Evolutionary conservation across 2,797 vertebrate genomes (phyloP).

Genomic region (Typhlichthys eigenmanni): DNA sequence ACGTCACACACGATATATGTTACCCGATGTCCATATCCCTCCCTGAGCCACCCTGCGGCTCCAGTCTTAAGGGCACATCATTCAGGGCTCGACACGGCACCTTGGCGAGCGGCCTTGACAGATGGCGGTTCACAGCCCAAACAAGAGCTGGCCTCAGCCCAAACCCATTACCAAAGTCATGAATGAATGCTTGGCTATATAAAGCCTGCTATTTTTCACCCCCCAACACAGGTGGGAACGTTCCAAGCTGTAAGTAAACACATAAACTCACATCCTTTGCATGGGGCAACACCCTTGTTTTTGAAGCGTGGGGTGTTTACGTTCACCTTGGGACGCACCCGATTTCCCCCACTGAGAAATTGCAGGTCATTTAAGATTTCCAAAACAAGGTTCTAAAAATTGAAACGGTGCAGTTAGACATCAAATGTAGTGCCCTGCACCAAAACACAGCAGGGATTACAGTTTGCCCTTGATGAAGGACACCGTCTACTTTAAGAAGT

Average conservation of each 20-base stretch:
- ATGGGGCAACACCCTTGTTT: conserved; percentile 15
- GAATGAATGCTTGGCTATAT: conserved; percentile 40
- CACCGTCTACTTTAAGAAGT: neutral
- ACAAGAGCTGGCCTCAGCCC: conserved; percentile 40
- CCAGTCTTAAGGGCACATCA: neutral
- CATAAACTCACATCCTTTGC: conserved; percentile 35
- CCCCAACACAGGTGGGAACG: conserved; percentile 36
- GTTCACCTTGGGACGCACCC: neutral
- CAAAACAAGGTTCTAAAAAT: conserved; percentile 16
- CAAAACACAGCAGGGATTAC: conserved; percentile 4
- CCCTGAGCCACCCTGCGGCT: neutral
- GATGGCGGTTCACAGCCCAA: conserved; percentile 38
- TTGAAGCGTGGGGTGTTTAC: neutral
- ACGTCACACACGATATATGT: conserved; percentile 9
- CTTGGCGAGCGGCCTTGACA: conserved; percentile 40
- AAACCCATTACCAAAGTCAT: conserved; percentile 49
- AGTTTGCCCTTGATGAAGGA: conserved; percentile 6
- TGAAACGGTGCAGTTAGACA: conserved; percentile 7
- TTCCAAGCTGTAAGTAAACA: conserved; percentile 31
- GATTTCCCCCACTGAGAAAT: neutral
- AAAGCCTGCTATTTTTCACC: conserved; percentile 24
- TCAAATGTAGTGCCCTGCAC: conserved; percentile 14
- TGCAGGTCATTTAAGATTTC: neutral
- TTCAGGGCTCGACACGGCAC: conserved; percentile 23
- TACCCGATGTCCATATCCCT: conserved; percentile 4